Conservation (phyloP, 2,797 vertebrate species). For the Danio albolineatus region DNA sequence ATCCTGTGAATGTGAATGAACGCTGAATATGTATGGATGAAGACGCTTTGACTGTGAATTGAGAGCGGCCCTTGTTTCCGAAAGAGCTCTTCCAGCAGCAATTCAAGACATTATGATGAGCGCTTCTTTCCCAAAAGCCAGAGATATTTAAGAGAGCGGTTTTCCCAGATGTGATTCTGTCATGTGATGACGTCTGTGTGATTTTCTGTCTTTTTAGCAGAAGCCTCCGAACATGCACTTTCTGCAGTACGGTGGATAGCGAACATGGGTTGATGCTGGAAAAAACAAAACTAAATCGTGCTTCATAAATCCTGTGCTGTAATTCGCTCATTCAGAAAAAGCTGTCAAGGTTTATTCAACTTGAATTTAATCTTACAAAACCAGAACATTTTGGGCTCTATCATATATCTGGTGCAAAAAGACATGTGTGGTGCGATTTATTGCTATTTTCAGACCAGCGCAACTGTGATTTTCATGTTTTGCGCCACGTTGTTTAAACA, state of each 20-base stretch:
- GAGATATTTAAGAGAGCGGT: not conserved
- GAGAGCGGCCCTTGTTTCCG: not conserved
- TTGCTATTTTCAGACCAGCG: no score
- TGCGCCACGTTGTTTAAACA: no score
- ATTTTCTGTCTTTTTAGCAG: not conserved
- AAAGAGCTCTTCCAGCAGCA: constrained; percentile 3
- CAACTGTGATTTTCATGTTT: no score
- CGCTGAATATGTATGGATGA: constrained; percentile 10
- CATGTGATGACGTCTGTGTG: not conserved
- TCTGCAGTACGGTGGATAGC: not conserved
- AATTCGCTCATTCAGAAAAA: not conserved
- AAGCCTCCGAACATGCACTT: not conserved
- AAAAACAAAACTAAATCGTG: constrained; percentile 1
- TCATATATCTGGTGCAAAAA: no score
- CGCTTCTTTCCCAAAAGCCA: not conserved
- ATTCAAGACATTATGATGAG: constrained; percentile 5
- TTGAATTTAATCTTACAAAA: no score
- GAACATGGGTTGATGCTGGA: not conserved
- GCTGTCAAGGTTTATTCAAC: not conserved
- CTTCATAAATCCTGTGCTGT: not conserved
- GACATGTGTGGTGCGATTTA: no score
- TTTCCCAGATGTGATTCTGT: not conserved
- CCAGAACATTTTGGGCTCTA: no score
- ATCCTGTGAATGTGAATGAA: constrained; percentile 19
- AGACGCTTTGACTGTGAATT: not conserved